A percentile compares a stretch with the other conserved stretches of the same genome.
These are phyloP conservation scores for Lymantria dispar DNA, from an alignment of 2,888 invertebrate genomes.

Conservation along the genomic window DNA sequence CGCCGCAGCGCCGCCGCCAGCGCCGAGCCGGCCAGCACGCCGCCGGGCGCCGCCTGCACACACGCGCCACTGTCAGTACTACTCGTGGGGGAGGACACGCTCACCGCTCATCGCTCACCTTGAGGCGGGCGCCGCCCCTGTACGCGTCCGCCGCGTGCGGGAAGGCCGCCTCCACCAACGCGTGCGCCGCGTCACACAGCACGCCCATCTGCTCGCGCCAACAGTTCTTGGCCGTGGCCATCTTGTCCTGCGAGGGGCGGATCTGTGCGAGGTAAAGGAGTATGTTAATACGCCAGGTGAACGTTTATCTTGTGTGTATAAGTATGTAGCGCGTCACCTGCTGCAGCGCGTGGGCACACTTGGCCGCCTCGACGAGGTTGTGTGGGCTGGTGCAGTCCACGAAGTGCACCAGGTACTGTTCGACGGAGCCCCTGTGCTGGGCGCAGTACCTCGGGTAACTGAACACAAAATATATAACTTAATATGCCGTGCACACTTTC, in stretches of 20 bases:
- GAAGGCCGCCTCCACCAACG: slow-evolving; percentile 52
- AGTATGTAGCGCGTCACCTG: slow-evolving; percentile 46
- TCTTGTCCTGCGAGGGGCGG: slow-evolving; percentile 61
- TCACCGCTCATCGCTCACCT: slow-evolving; percentile 8
- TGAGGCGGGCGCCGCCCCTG: slow-evolving; percentile 24
- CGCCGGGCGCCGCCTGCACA: slow-evolving; percentile 25
- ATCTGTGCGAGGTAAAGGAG: slow-evolving; percentile 40
- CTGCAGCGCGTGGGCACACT: slow-evolving; percentile 67
- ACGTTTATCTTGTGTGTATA: not conserved
- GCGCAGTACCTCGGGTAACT: slow-evolving; percentile 69
- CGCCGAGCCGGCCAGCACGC: slow-evolving; percentile 39
- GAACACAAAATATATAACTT: not conserved
- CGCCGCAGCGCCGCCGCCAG: slow-evolving; percentile 39
- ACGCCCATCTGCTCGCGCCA: slow-evolving; percentile 65
- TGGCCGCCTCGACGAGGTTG: slow-evolving; percentile 66
- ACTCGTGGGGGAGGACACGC: no score
- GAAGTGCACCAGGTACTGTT: slow-evolving; percentile 50
- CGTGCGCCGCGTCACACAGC: slow-evolving; percentile 58
- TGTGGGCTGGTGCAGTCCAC: slow-evolving; percentile 50
- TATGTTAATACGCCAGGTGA: not conserved
- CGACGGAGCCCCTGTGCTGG: slow-evolving; percentile 56
- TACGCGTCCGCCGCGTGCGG: slow-evolving; percentile 44
- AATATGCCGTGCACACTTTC: no score
- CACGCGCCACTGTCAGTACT: not conserved
- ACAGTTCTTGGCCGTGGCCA: slow-evolving; percentile 58